A percentile compares a stretch with the other conserved stretches of the same genome.
Evolutionary conservation across 2,888 invertebrate species (phyloP).

Genomic region (Marasmarcha lunaedactyla): DNA sequence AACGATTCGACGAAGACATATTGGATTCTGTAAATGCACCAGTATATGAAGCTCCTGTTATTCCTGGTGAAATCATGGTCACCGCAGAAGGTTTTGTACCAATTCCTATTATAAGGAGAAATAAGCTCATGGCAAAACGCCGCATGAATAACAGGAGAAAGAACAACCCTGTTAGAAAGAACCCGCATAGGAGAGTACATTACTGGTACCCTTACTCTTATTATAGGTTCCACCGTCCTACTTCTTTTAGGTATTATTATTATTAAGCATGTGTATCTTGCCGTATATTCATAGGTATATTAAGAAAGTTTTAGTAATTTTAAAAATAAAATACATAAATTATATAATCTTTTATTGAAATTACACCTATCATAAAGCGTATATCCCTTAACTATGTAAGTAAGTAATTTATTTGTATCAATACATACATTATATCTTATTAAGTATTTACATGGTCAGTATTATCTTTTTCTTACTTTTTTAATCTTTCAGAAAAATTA

Average conservation of each 20-base stretch:
- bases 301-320: no score
- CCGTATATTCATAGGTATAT: no score
- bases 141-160: constrained; percentile 34
- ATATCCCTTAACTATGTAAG: not conserved
- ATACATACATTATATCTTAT: not conserved
- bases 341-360: not conserved
- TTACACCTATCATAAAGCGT: constrained; percentile 10
- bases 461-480: no score
- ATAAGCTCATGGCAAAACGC: constrained; percentile 22
- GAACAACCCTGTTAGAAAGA: constrained; percentile 30
- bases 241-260: constrained; percentile 52
- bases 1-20: constrained; percentile 10
- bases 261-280: constrained; percentile 3
- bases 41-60: constrained; percentile 11
- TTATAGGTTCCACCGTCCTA: constrained; percentile 38
- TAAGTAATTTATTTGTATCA: no score
- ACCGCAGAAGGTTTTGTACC: constrained; percentile 49
- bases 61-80: constrained; percentile 48
- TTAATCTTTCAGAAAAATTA: no score
- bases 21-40: constrained; percentile 15
- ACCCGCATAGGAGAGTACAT: constrained; percentile 30
- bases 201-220: constrained; percentile 40
- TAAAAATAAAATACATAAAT: no score
- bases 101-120: constrained; percentile 31
- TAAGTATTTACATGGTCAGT: not conserved